Evolutionary conservation across 37 sponge, comb jelly and placozoan genomes (phyloP).

Genomic region (Ianthella basta): DNA sequence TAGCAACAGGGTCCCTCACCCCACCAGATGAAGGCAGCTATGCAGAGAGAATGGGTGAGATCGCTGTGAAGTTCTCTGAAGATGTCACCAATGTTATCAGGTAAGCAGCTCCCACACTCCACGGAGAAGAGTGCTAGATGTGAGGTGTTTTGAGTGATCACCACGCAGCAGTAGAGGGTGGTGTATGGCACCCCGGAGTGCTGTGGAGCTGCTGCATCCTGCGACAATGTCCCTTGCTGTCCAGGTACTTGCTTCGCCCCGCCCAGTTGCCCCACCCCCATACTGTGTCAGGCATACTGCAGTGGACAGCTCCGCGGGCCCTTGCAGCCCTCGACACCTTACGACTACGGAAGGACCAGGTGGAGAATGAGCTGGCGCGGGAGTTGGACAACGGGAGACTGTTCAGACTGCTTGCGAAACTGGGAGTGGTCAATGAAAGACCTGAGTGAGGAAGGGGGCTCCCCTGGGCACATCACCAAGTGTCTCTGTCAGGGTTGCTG

Average conservation of each 20-base stretch:
- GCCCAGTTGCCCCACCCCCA: slow-evolving; percentile 43
- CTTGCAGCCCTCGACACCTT: slow-evolving; percentile 56
- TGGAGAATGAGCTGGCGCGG: slow-evolving; percentile 74
- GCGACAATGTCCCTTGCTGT: not conserved
- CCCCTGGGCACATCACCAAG: not conserved
- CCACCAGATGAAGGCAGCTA: slow-evolving; percentile 58
- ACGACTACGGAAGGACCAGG: slow-evolving; percentile 44
- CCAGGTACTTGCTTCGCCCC: slow-evolving; percentile 56
- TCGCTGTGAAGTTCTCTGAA: slow-evolving; percentile 45
- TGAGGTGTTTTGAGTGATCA: too few species aligned
- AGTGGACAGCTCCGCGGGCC: slow-evolving; percentile 74
- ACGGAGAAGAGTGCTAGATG: not conserved
- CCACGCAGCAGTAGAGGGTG: too few species aligned
- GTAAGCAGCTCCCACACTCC: slow-evolving; percentile 2
- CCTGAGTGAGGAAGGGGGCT: slow-evolving; percentile 71
- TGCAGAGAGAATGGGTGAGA: slow-evolving; percentile 33
- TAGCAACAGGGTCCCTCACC: slow-evolving; percentile 61
- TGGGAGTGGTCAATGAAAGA: slow-evolving; percentile 82
- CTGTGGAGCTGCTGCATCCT: too few species aligned
- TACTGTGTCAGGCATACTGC: slow-evolving; percentile 67
- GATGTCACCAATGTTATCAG: slow-evolving; percentile 66
- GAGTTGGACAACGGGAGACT: slow-evolving; percentile 90
- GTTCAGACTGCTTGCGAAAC: slow-evolving; percentile 78
- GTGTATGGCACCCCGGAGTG: too few species aligned
- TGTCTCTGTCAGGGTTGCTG: not conserved